These are phyloP conservation scores for Schizothorax lantsangensis DNA, from an alignment of 2,797 vertebrate genomes.

Conservation along the genomic window DNA sequence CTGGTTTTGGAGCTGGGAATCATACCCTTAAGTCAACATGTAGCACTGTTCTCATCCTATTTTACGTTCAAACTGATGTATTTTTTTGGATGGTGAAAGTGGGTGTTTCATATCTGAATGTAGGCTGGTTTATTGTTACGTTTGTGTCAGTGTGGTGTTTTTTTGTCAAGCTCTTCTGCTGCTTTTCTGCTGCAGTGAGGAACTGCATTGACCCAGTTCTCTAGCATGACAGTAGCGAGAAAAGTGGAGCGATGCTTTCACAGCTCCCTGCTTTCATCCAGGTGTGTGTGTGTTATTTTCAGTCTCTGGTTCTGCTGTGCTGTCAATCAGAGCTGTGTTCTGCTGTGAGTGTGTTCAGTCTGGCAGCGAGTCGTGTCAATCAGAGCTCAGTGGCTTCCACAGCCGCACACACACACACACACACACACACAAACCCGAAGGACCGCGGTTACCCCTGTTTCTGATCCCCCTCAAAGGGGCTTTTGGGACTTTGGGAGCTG, in stretches of 20 bases:
- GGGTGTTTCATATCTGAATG: not conserved
- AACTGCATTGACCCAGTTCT: constrained; percentile 41
- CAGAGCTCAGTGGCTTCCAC: constrained; percentile 1
- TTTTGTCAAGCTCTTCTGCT: not conserved
- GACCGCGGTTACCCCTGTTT: not conserved
- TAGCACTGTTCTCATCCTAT: not conserved
- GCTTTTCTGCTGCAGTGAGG: constrained; percentile 7
- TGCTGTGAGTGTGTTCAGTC: constrained; percentile 10
- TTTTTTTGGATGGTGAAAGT: not conserved
- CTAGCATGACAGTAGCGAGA: not conserved
- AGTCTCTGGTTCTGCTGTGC: not conserved
- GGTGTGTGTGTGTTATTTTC: constrained; percentile 29
- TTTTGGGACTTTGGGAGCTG: not conserved
- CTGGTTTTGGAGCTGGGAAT: not conserved
- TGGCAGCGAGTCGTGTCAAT: constrained; percentile 37
- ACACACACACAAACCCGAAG: not conserved
- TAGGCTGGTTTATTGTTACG: not conserved
- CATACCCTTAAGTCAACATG: not conserved
- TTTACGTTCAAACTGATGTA: not conserved
- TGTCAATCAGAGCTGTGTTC: not conserved
- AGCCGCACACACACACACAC: not conserved
- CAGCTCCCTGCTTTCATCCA: constrained; percentile 40
- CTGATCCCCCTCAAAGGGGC: not conserved
- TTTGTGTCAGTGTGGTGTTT: not conserved
- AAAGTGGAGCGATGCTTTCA: constrained; percentile 3